A percentile compares a stretch with the other conserved stretches of the same genome.
Evolutionary conservation across 2,888 invertebrate genomes (phyloP).

Genomic region (Philonicus albiceps): DNA sequence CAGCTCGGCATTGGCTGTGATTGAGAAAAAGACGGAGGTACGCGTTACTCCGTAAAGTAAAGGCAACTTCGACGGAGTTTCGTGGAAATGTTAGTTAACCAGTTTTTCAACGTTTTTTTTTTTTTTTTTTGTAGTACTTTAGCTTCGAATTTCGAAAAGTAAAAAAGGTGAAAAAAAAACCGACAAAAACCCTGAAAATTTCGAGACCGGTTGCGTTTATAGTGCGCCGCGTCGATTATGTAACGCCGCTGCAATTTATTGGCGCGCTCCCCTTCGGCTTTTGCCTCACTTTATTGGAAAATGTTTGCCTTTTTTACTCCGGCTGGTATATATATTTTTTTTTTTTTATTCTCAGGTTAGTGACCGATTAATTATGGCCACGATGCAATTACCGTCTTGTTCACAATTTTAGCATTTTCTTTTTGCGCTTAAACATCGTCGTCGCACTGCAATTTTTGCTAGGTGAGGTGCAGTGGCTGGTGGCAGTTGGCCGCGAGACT

Average conservation of each 20-base stretch:
- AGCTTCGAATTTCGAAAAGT: constrained; percentile 8
- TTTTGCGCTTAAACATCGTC: neutral
- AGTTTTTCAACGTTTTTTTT: constrained; percentile 6
- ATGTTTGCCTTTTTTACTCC: constrained; percentile 1
- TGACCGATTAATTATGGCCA: constrained; percentile 27
- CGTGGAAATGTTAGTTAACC: constrained; percentile 34
- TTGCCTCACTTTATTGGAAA: constrained; percentile 33
- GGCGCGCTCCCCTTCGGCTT: neutral
- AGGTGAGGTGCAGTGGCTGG: neutral
- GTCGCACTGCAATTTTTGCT: neutral
- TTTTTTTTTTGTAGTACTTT: neutral
- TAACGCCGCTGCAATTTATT: constrained; percentile 18
- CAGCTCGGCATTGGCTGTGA: neutral
- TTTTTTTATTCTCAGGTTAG: constrained; percentile 1
- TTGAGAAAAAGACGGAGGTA: neutral
- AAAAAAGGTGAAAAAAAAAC: neutral
- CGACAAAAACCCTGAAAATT: constrained; percentile 18
- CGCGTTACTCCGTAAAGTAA: neutral
- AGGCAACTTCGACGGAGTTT: neutral
- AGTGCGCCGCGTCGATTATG: constrained; percentile 20
- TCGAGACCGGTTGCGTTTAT: constrained; percentile 35
- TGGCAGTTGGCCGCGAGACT: neutral
- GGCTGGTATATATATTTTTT: neutral
- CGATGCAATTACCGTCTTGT: constrained; percentile 10
- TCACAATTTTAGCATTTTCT: neutral